These are phyloP conservation scores for Pipistrellus pygmaeus DNA, from an alignment of 2,797 vertebrate genomes.

Conservation along the genomic window DNA sequence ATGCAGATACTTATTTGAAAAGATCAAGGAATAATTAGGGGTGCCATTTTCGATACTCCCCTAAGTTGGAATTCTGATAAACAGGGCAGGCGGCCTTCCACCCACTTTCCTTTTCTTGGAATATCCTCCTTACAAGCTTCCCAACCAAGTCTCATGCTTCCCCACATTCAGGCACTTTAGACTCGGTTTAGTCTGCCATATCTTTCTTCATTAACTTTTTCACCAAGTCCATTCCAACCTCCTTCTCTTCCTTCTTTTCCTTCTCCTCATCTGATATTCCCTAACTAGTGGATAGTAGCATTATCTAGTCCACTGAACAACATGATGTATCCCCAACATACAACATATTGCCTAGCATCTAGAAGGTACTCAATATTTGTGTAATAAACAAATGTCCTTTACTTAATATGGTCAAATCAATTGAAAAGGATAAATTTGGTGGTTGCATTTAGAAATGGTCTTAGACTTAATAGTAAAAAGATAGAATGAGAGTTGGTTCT, in stretches of 20 bases:
- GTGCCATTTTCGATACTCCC: too few relatives aligned
- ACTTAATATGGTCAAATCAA: background rate
- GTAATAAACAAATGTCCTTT: constrained; percentile 23
- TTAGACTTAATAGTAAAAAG: background rate
- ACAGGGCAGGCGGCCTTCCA: too few relatives aligned
- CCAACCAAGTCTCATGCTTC: too few relatives aligned
- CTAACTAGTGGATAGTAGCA: background rate
- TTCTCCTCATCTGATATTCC: background rate
- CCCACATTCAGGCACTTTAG: background rate
- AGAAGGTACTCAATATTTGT: background rate
- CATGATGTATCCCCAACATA: background rate
- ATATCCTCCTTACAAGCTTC: too few relatives aligned
- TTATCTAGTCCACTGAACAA: background rate
- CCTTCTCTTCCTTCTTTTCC: background rate
- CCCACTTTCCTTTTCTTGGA: too few relatives aligned
- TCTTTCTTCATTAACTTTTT: constrained; percentile 32
- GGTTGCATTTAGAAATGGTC: background rate
- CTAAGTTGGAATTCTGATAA: too few relatives aligned
- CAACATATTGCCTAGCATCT: background rate
- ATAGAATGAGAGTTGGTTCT: background rate
- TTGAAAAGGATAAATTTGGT: constrained; percentile 29
- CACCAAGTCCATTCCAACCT: background rate
- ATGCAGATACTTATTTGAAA: too few relatives aligned
- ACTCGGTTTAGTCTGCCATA: background rate
- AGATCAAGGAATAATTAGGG: too few relatives aligned